phyloP scores from a whole-genome alignment of 2,888 invertebrate species.

The Phaonia tiefii region DNA sequence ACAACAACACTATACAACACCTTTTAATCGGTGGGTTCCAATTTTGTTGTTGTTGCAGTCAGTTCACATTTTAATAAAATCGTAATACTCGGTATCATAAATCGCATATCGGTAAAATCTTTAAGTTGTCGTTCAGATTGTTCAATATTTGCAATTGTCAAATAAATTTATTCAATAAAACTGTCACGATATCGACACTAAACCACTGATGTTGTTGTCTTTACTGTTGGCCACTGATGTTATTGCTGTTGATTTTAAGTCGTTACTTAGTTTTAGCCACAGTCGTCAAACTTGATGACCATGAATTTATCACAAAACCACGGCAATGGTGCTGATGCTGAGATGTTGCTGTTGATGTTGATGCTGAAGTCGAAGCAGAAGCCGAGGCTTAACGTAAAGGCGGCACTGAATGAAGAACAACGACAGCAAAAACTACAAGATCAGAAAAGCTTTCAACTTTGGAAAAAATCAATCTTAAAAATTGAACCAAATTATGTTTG shows the following conservation, averaged over 20 bases:
- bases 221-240: slow-evolving; percentile 16
- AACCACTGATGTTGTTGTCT: slow-evolving; percentile 39
- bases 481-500: slow-evolving; percentile 13
- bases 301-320: slow-evolving; percentile 66
- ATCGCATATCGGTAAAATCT: background rate
- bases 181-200: slow-evolving; percentile 68
- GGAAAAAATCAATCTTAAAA: slow-evolving; percentile 28
- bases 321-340: slow-evolving; percentile 51
- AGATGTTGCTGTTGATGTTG: too few relatives aligned
- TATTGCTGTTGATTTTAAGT: slow-evolving; percentile 28
- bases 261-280: slow-evolving; percentile 48
- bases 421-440: slow-evolving; percentile 39
- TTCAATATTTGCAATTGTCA: slow-evolving; percentile 53
- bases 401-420: background rate
- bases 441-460: background rate
- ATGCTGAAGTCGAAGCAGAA: too few relatives aligned
- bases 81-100: background rate
- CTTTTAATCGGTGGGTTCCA: slow-evolving; percentile 19
- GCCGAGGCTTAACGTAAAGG: background rate
- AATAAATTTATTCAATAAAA: slow-evolving; percentile 68
- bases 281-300: slow-evolving; percentile 68
- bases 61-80: background rate
- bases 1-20: slow-evolving; percentile 3
- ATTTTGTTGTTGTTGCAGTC: background rate
- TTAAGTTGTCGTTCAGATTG: background rate